phyloP scores from a whole-genome alignment of 2,797 vertebrate genomes.

The Fringilla coelebs region DNA sequence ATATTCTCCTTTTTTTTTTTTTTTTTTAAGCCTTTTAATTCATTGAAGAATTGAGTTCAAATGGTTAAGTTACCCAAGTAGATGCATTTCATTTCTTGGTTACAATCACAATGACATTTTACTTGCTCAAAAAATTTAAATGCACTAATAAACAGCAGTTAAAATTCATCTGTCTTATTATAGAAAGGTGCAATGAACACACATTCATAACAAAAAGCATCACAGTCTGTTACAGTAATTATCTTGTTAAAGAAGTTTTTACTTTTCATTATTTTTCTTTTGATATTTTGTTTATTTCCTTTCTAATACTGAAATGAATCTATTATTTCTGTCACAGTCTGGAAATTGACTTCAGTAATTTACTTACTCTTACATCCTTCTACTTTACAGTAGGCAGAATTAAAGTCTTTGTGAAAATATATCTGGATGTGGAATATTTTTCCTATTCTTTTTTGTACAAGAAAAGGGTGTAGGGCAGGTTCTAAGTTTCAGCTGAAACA shows the following conservation, averaged over 20 bases:
- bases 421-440: neutral
- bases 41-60: neutral
- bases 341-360: neutral
- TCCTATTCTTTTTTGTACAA: neutral
- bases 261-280: neutral
- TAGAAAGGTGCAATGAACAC: neutral
- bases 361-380: neutral
- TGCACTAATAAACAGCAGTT: neutral
- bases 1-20: neutral
- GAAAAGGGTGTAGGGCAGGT: neutral
- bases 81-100: neutral
- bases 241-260: neutral
- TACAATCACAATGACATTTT: neutral
- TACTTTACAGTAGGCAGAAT: neutral
- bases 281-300: neutral
- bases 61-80: neutral
- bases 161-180: neutral
- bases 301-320: neutral
- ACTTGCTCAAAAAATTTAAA: neutral
- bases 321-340: neutral
- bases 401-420: neutral
- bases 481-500: neutral
- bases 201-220: neutral
- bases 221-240: neutral
- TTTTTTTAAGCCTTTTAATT: neutral